Percentiles rank a stretch among this genome's conserved stretches.
phyloP scores from a whole-genome alignment of 2,113 vertebrate species.

The Talpa occidentalis region DNA sequence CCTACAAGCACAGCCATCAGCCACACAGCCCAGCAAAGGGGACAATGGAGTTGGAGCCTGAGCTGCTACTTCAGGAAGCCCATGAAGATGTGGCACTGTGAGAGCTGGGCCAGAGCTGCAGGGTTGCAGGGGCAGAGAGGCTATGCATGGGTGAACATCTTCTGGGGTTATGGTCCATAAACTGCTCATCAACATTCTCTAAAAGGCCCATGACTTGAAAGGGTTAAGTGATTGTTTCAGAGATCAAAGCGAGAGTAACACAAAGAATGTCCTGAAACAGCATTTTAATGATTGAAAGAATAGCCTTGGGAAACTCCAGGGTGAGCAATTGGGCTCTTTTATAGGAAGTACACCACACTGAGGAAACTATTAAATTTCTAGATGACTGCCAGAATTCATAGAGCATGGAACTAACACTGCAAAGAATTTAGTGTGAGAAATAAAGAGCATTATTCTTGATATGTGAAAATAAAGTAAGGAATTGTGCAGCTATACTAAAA shows the following conservation, averaged over 20 bases:
- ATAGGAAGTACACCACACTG: conserved; percentile 84
- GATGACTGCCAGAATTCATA: conserved; percentile 88
- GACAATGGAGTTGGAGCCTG: conserved; percentile 76
- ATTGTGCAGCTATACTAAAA: conserved; percentile 91
- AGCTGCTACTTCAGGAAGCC: conserved; percentile 87
- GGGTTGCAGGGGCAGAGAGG: conserved; percentile 86
- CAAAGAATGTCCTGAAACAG: conserved; percentile 84
- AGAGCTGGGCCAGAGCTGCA: conserved; percentile 89
- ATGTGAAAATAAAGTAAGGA: conserved; percentile 87
- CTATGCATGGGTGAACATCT: conserved; percentile 77
- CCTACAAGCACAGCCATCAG: not conserved
- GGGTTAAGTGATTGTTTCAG: not conserved
- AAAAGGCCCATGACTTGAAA: not conserved
- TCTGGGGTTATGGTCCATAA: not conserved
- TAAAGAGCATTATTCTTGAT: conserved; percentile 88
- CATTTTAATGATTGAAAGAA: conserved; percentile 86
- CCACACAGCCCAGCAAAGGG: not conserved
- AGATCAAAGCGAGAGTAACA: conserved; percentile 86
- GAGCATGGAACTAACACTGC: conserved; percentile 86
- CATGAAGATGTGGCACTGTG: conserved; percentile 90
- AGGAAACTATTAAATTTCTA: conserved; percentile 86
- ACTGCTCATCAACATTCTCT: not conserved
- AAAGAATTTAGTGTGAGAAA: conserved; percentile 85
- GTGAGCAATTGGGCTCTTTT: conserved; percentile 82
- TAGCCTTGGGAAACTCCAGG: conserved; percentile 83